Percentiles rank a stretch among this genome's conserved stretches.
Evolutionary conservation across 2,888 invertebrate species (phyloP).

Genomic region (Acanthosepion esculentum): DNA sequence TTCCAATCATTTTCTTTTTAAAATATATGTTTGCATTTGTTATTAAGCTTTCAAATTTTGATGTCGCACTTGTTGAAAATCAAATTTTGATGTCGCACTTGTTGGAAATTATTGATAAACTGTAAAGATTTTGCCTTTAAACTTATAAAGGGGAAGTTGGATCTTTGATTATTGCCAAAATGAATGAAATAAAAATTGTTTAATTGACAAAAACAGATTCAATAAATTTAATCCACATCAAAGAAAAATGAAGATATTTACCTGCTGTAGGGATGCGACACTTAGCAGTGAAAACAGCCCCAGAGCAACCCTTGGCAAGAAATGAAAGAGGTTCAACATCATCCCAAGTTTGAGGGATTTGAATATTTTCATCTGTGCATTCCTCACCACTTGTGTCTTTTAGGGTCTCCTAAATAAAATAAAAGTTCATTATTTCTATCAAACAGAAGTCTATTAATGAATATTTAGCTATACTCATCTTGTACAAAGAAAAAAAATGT

Average conservation of each 20-base stretch:
- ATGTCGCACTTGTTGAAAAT: too few species aligned
- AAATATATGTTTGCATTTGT: too few species aligned
- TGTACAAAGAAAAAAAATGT: neutral
- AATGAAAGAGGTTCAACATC: neutral
- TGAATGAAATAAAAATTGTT: neutral
- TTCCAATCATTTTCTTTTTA: too few species aligned
- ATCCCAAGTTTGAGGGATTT: neutral
- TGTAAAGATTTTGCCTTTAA: too few species aligned
- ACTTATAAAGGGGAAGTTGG: too few species aligned
- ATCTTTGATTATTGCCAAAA: neutral
- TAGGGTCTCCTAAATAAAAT: neutral
- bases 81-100: too few species aligned
- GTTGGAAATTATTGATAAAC: too few species aligned
- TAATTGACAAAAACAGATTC: neutral
- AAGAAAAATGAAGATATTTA: neutral
- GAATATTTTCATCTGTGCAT: neutral
- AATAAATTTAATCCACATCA: neutral
- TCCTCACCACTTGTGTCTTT: neutral
- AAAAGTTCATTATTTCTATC: neutral
- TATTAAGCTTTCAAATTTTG: too few species aligned
- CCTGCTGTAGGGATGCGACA: neutral
- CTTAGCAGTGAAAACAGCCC: slow-evolving; percentile 25
- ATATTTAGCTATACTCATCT: neutral
- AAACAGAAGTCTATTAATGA: neutral
- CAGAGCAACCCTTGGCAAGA: slow-evolving; percentile 35